Evolutionary conservation across 2,113 vertebrate genomes (phyloP).

Genomic region (Patagioenas fasciata): DNA sequence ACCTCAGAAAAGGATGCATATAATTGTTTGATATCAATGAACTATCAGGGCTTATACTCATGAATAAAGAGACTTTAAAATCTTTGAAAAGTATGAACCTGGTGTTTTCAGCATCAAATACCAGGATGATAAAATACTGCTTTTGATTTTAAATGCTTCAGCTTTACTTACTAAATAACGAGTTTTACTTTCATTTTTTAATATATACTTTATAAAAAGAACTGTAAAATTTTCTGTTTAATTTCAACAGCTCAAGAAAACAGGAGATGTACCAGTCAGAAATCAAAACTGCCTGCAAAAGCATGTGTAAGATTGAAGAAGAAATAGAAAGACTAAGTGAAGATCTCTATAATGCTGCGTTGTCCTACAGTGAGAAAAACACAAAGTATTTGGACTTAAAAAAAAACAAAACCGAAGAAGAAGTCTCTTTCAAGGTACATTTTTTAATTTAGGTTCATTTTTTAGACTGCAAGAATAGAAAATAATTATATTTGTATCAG

Average conservation of each 20-base stretch:
- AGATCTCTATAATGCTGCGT: slow-evolving; percentile 64
- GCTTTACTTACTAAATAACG: neutral
- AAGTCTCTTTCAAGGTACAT: slow-evolving; percentile 67
- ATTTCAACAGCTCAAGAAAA: slow-evolving; percentile 54
- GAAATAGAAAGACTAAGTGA: slow-evolving; percentile 69
- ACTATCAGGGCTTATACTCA: neutral
- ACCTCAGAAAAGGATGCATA: neutral
- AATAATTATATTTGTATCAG: neutral
- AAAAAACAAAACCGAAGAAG: slow-evolving; percentile 30
- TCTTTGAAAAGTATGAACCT: neutral
- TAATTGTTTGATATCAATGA: neutral
- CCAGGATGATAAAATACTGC: neutral
- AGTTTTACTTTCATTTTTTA: neutral
- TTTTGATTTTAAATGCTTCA: neutral
- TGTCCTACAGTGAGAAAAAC: slow-evolving; percentile 60
- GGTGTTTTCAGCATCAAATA: neutral
- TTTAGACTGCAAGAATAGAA: neutral
- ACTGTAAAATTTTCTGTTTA: neutral
- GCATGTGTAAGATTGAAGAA: slow-evolving; percentile 69
- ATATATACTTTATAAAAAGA: neutral
- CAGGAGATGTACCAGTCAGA: slow-evolving; percentile 10
- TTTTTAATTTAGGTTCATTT: neutral
- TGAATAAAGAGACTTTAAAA: neutral
- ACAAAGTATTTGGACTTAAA: slow-evolving; percentile 68
- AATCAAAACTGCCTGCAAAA: slow-evolving; percentile 59